A percentile compares a stretch with the other conserved stretches of the same genome.
Evolutionary conservation across 2,888 invertebrate genomes (phyloP).

Genomic region (Cephus rjabovi): DNA sequence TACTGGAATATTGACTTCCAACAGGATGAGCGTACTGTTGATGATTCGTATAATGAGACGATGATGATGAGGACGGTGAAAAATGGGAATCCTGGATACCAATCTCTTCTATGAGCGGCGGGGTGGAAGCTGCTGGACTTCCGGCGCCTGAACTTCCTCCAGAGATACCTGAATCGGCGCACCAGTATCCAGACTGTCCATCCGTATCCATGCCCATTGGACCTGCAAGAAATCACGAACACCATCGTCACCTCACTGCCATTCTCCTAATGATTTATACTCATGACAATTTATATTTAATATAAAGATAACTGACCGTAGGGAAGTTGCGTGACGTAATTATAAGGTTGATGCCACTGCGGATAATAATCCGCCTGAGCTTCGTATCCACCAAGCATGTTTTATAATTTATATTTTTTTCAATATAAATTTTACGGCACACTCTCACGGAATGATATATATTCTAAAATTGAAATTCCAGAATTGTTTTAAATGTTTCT

Average conservation of each 20-base stretch:
- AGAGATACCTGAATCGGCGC: slow-evolving; percentile 61
- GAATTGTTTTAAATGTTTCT: neutral
- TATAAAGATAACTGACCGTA: slow-evolving; percentile 50
- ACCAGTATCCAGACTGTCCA: slow-evolving; percentile 61
- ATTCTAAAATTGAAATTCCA: neutral
- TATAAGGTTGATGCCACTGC: slow-evolving; percentile 64
- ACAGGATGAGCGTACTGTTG: slow-evolving; percentile 38
- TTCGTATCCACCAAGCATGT: slow-evolving; percentile 62
- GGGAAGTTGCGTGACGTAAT: slow-evolving; percentile 61
- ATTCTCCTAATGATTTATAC: neutral
- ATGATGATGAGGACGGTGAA: slow-evolving; percentile 38
- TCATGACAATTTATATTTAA: neutral
- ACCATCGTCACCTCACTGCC: neutral
- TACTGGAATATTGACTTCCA: neutral
- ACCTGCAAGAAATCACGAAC: slow-evolving; percentile 28
- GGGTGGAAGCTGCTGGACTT: slow-evolving; percentile 61
- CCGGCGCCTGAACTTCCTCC: slow-evolving; percentile 62
- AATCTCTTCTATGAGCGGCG: slow-evolving; percentile 59
- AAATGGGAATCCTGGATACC: slow-evolving; percentile 56
- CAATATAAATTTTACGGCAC: neutral
- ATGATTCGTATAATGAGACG: slow-evolving; percentile 15
- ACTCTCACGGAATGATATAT: neutral
- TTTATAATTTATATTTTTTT: neutral
- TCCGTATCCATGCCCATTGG: slow-evolving; percentile 50
- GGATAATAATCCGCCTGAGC: slow-evolving; percentile 63